Evolutionary conservation across 2,888 invertebrate species (phyloP), one percentile per base, ranked within the genome.

Genomic region (Pseudeuparius sepicola): DNA sequence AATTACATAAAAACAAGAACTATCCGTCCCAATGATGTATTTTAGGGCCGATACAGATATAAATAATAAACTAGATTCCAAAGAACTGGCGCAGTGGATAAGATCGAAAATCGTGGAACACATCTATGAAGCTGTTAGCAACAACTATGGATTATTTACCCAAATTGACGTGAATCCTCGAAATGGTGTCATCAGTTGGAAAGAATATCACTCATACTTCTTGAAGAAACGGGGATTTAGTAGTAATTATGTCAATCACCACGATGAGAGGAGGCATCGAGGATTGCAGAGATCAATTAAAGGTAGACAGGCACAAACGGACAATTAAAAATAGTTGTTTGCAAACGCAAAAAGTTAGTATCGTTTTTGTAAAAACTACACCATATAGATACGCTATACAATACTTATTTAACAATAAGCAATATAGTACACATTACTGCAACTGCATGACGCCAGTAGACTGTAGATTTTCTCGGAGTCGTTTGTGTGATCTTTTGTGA

Each of bases 201-300:
- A 78, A 39, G 86, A 87, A 54, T 87, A 85, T 52, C 80, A 83
- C 55, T 65, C 71, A 0, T 77, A 76, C 55, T 86, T 84, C 54
- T 57, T 85, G 30, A 66, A 75, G 39, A 74, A 77, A 17, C 73
- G 78, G 42, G 81, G 82, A 12, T 68, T 79, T 40, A 70, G 73
- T 14, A 67, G 72, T 38, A 70, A 71, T 23, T 76, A 76, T 44
- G 75, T 79, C 2, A 59, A 66, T 34, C 70, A 73, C 32, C 78
- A 81, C 48, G 70, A 75, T 43, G 70, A 71, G 51, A 74, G 71
- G 43, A 70, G 71, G 40, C 81, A 82, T 52, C 69, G 70, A 26
- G 70, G 74, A 2, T 56, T 82, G 38, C 69, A 74, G 44, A 64
- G 78, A 23, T 64, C 70, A 31, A 60, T 77, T 30, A 76, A 76